These are phyloP conservation scores for Apamea anceps DNA, from an alignment of 2,888 invertebrate genomes.

Conservation along the genomic window DNA sequence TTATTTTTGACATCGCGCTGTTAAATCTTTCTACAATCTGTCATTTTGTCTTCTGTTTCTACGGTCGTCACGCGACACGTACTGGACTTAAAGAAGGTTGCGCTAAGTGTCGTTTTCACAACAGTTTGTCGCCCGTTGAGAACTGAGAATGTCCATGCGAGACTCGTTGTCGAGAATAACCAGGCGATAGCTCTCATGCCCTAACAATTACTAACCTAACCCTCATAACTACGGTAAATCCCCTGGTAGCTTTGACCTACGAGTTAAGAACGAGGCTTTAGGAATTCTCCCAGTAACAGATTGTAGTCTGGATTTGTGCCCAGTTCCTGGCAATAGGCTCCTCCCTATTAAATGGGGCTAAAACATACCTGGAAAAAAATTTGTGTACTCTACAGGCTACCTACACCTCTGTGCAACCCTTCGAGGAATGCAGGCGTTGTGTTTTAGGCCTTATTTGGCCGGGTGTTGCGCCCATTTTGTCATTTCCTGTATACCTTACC, in stretches of 20 bases:
- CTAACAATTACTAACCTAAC: background rate
- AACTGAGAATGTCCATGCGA: background rate
- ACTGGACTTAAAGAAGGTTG: background rate
- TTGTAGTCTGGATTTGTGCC: background rate
- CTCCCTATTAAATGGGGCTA: background rate
- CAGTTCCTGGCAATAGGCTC: background rate
- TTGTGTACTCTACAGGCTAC: background rate
- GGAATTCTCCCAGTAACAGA: background rate
- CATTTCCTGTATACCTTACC: slow-evolving; percentile 65
- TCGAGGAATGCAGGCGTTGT: background rate
- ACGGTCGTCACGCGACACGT: background rate
- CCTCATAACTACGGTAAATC: background rate
- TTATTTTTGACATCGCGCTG: too few species aligned
- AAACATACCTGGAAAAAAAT: background rate
- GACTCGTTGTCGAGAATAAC: background rate
- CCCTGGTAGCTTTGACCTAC: background rate
- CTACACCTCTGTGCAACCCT: background rate
- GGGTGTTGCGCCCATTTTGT: background rate
- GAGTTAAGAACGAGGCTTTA: background rate
- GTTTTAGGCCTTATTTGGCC: background rate
- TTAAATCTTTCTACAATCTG: too few species aligned
- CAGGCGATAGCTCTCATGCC: background rate
- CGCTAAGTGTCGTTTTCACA: too few species aligned
- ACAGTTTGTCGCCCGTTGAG: too few species aligned
- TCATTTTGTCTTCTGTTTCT: too few species aligned